Percentiles rank a stretch among this genome's conserved stretches.
Conservation (phyloP, 2,888 invertebrate genomes). For the Yponomeuta evonymella region DNA sequence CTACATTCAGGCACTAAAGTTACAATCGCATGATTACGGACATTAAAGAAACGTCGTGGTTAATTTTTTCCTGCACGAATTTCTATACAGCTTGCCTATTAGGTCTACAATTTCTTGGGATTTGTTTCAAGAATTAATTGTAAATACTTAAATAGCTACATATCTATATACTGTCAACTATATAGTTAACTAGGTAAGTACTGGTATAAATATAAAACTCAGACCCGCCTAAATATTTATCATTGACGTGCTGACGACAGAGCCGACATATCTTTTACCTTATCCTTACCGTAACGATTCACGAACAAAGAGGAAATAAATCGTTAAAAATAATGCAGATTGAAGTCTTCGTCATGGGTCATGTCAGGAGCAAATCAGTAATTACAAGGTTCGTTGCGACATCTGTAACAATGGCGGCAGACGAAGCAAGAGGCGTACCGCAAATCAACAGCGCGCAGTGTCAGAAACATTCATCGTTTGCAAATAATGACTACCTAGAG, state of each 20-base stretch:
- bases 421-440: not conserved
- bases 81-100: not conserved
- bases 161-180: no score
- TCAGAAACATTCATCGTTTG: slow-evolving; percentile 9
- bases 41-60: not conserved
- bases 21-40: not conserved
- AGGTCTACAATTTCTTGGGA: not conserved
- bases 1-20: not conserved
- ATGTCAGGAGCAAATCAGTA: slow-evolving; percentile 7
- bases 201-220: no score
- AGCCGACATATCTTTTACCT: no score
- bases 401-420: slow-evolving; percentile 1
- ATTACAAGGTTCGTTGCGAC: slow-evolving; percentile 10
- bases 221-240: no score
- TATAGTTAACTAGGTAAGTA: no score
- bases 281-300: no score
- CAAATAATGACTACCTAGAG: slow-evolving; percentile 3
- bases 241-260: no score
- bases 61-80: not conserved
- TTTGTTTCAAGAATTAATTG: no score
- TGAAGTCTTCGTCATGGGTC: not conserved
- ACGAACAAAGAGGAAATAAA: not conserved
- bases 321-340: not conserved
- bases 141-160: no score
- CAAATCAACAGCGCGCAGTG: not conserved